phyloP scores from a whole-genome alignment of 2,888 invertebrate genomes.

The Agrotis exclamationis region DNA sequence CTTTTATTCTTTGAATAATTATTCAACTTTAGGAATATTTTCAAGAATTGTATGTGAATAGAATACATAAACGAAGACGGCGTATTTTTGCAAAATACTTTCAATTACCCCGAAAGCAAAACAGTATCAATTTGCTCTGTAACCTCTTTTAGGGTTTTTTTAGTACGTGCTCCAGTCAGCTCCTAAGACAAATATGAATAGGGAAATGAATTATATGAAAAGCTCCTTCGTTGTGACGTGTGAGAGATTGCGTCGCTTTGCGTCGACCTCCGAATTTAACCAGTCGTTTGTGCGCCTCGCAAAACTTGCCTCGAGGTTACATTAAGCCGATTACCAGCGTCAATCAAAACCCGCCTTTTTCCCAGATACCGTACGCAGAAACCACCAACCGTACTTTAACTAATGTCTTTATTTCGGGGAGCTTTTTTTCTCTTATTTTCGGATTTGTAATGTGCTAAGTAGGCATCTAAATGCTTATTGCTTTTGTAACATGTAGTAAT shows the following conservation, averaged over 20 bases:
- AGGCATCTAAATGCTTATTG: constrained; percentile 70
- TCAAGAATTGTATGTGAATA: constrained; percentile 22
- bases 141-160: constrained; percentile 66
- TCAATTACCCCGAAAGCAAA: constrained; percentile 56
- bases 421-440: constrained; percentile 60
- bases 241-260: constrained; percentile 90
- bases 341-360: constrained; percentile 90
- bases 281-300: constrained; percentile 87
- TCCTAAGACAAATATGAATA: constrained; percentile 90
- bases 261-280: constrained; percentile 90
- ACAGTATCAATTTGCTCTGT: constrained; percentile 48
- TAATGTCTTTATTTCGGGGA: constrained; percentile 73
- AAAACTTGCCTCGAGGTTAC: constrained; percentile 90
- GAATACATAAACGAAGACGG: constrained; percentile 33
- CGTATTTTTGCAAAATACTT: constrained; percentile 40
- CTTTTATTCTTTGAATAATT: constrained; percentile 54
- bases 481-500: constrained; percentile 71
- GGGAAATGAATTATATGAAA: constrained; percentile 90
- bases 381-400: constrained; percentile 74
- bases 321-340: constrained; percentile 90
- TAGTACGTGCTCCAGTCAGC: constrained; percentile 78
- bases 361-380: constrained; percentile 79
- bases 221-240: constrained; percentile 88
- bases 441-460: constrained; percentile 68
- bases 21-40: constrained; percentile 39